These are phyloP conservation scores for Hypanus sabinus DNA, from an alignment of 2,113 vertebrate species.

Conservation along the genomic window DNA sequence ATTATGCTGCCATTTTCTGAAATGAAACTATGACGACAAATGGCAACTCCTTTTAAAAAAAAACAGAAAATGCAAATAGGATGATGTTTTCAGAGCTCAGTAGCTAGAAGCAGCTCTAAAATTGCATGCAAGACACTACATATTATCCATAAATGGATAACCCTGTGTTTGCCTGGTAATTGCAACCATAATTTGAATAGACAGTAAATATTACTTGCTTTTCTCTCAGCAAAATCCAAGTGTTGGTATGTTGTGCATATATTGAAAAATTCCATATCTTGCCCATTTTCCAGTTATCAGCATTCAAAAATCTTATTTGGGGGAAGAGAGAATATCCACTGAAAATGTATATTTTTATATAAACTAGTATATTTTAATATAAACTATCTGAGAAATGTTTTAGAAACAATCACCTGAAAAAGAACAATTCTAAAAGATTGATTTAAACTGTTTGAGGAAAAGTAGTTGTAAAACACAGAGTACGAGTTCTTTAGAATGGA, in stretches of 20 bases:
- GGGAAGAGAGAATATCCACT: background rate
- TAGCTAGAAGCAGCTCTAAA: background rate
- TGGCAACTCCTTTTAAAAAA: background rate
- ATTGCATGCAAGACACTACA: background rate
- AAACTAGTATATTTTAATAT: background rate
- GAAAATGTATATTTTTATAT: background rate
- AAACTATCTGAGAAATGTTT: background rate
- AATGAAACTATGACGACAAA: background rate
- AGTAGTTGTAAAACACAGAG: background rate
- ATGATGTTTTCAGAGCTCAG: background rate
- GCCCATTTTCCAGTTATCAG: background rate
- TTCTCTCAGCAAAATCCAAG: background rate
- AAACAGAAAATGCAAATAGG: background rate
- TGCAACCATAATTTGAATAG: background rate
- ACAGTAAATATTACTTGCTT: background rate
- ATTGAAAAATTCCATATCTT: background rate
- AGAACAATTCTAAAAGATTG: background rate
- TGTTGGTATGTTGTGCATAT: background rate
- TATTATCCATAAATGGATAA: background rate
- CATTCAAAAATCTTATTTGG: background rate
- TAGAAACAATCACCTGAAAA: background rate
- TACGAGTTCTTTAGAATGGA: background rate
- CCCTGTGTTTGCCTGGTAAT: background rate
- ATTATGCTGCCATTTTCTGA: background rate
- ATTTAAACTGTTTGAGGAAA: background rate